Evolutionary conservation across 2,113 vertebrate species (phyloP).

Genomic region (Brachypteracias leptosomus): DNA sequence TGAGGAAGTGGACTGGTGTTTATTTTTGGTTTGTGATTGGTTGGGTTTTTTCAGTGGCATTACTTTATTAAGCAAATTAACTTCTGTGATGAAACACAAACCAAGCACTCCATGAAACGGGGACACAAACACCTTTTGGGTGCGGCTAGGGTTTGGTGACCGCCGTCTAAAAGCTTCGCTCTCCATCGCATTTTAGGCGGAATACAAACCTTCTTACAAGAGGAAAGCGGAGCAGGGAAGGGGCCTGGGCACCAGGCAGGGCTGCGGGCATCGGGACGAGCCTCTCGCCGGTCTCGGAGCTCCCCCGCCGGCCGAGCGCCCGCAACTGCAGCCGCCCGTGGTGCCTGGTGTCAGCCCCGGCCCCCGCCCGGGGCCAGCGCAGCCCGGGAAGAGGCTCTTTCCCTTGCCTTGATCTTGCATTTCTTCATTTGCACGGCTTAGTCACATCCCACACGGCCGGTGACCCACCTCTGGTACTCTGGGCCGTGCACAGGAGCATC

Average conservation of each 20-base stretch:
- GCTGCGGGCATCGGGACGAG: background rate
- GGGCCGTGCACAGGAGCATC: background rate
- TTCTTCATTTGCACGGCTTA: accelerated
- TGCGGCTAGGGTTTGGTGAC: accelerated
- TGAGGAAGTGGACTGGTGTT: background rate
- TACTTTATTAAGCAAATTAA: background rate
- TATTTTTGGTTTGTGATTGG: background rate
- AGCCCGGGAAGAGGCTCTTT: background rate
- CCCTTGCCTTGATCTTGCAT: no score
- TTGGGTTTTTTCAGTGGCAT: background rate
- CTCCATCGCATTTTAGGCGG: accelerated
- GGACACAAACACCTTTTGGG: no score
- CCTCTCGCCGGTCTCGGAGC: slow-evolving; percentile 63
- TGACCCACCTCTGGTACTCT: no score
- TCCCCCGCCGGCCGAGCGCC: slow-evolving; percentile 29
- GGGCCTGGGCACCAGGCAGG: background rate
- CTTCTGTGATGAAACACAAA: background rate
- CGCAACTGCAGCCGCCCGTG: background rate
- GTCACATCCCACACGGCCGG: no score
- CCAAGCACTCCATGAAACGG: accelerated
- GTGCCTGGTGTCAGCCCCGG: no score
- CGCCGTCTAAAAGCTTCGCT: accelerated
- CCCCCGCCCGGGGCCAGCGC: background rate
- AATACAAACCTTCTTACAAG: accelerated
- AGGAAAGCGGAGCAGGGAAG: accelerated